Evolutionary conservation across 1,140 invertebrate species (phyloP).

Genomic region (Matsumurasca onukii): DNA sequence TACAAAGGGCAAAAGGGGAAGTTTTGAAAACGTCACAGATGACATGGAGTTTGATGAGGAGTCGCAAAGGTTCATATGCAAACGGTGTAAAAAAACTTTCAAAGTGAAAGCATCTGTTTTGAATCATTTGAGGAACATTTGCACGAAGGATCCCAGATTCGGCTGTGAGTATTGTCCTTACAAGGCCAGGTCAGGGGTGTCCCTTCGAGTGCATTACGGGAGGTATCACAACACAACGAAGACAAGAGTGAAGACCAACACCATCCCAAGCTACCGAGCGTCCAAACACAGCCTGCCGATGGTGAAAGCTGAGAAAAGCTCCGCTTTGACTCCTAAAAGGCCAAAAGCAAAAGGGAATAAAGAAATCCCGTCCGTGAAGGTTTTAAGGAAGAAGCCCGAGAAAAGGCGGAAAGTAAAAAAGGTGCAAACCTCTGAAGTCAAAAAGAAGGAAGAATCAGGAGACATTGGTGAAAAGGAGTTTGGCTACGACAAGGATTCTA

Average conservation of each 20-base stretch:
- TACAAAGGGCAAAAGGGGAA: too few species aligned
- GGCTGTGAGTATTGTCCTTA: slow-evolving; percentile 67
- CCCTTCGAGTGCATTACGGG: neutral
- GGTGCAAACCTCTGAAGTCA: too few species aligned
- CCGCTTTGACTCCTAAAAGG: neutral
- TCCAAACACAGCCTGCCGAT: neutral
- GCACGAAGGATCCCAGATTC: slow-evolving; percentile 76
- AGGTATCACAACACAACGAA: neutral
- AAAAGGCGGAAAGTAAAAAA: too few species aligned
- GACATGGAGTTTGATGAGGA: slow-evolving; percentile 8
- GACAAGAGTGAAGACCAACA: too few species aligned
- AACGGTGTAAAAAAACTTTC: slow-evolving; percentile 26
- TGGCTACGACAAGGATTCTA: too few species aligned
- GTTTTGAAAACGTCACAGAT: too few species aligned
- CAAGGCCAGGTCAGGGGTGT: neutral
- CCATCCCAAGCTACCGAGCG: too few species aligned
- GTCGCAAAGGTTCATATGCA: neutral
- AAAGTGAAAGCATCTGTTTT: slow-evolving; percentile 33
- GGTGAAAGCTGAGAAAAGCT: neutral
- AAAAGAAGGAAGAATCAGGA: too few species aligned
- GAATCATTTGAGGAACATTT: slow-evolving; percentile 35
- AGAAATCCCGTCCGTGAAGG: neutral
- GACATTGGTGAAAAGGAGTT: too few species aligned
- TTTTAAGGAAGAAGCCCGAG: slow-evolving; percentile 1
- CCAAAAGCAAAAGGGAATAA: neutral